Evolutionary conservation across 2,888 invertebrate species (phyloP).

Genomic region (Ophion obscuratus): DNA sequence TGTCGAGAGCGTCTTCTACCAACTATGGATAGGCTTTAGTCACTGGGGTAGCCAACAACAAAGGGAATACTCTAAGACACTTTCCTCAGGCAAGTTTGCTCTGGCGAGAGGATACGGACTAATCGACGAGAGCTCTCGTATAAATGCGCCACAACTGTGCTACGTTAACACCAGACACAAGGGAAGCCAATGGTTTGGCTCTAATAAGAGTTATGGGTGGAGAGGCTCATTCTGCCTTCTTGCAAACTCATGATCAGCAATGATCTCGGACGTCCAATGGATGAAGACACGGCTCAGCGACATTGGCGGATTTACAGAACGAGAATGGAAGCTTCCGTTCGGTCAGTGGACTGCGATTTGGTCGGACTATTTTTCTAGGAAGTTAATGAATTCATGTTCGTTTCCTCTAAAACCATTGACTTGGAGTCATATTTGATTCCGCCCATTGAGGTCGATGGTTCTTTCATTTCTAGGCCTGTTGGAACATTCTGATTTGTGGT

Average conservation of each 20-base stretch:
- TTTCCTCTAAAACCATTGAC: too few species aligned
- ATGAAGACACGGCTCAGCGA: neutral
- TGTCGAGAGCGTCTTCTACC: neutral
- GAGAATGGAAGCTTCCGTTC: too few species aligned
- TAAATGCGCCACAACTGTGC: neutral
- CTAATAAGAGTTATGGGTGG: neutral
- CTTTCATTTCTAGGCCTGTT: too few species aligned
- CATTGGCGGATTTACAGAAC: too few species aligned
- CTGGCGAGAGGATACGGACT: neutral
- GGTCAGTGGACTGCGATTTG: too few species aligned
- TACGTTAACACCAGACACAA: neutral
- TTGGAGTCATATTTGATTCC: too few species aligned
- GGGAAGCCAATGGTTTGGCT: neutral
- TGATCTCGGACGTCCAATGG: too few species aligned
- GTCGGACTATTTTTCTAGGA: too few species aligned
- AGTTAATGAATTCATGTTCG: too few species aligned
- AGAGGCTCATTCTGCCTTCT: neutral
- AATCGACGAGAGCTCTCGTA: neutral
- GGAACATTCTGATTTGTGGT: too few species aligned
- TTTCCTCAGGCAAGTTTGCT: neutral
- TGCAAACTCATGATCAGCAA: neutral
- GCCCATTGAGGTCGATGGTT: too few species aligned
- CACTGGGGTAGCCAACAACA: neutral
- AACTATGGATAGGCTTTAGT: neutral
- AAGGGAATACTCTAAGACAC: neutral